Percentiles rank a stretch among this genome's conserved stretches.
Conservation (phyloP, 2,888 invertebrate species). For the Hoplodrina ambigua region DNA sequence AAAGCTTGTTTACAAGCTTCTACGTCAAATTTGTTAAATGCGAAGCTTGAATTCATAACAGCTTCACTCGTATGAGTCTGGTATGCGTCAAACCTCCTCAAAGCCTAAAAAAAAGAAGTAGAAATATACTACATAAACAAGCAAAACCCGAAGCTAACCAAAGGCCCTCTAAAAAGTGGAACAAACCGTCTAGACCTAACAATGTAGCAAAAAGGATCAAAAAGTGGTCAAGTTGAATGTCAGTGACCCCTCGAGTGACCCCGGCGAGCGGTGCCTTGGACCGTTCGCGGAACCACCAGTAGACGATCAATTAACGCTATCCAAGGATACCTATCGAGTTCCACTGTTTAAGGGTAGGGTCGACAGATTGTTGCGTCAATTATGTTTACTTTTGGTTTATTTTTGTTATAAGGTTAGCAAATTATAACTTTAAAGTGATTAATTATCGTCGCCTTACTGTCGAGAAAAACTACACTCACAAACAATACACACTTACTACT, state of each 20-base stretch:
- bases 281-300: slow-evolving; percentile 29
- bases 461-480: too few species aligned
- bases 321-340: slow-evolving; percentile 50
- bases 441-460: too few species aligned
- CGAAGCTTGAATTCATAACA: not conserved
- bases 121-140: not conserved
- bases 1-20: too few species aligned
- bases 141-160: slow-evolving; percentile 8
- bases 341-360: slow-evolving; percentile 25
- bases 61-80: not conserved
- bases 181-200: slow-evolving; percentile 45
- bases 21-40: not conserved
- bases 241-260: slow-evolving; percentile 44
- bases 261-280: slow-evolving; percentile 23
- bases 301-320: slow-evolving; percentile 53
- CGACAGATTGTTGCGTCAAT: not conserved
- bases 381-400: not conserved
- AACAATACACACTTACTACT: too few species aligned
- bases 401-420: not conserved
- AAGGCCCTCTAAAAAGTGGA: slow-evolving; percentile 14
- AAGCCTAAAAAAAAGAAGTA: slow-evolving; percentile 15
- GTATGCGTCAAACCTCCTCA: not conserved
- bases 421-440: not conserved
- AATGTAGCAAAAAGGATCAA: slow-evolving; percentile 27
- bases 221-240: slow-evolving; percentile 21